Conservation (phyloP, 2,888 invertebrate genomes). For the Apantesis nais region DNA sequence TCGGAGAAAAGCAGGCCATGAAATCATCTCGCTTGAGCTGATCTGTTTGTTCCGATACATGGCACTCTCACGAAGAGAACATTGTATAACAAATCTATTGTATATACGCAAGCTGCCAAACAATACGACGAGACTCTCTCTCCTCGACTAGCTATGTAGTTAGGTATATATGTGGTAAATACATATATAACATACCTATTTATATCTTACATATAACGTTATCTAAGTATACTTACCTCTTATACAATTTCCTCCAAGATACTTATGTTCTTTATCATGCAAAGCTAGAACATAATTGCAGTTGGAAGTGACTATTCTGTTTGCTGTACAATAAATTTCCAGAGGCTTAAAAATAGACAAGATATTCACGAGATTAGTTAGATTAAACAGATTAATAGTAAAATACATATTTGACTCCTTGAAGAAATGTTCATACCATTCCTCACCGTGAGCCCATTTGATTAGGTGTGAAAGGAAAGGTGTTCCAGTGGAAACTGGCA, state of each 20-base stretch:
- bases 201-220: background rate
- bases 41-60: too few relatives aligned
- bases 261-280: constrained; percentile 86
- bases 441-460: constrained; percentile 92
- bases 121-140: too few relatives aligned
- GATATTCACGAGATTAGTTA: background rate
- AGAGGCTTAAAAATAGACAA: constrained; percentile 33
- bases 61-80: too few relatives aligned
- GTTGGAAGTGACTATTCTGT: constrained; percentile 13
- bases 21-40: too few relatives aligned
- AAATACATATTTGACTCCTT: background rate
- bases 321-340: constrained; percentile 7
- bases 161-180: too few relatives aligned
- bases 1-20: too few relatives aligned
- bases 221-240: constrained; percentile 84
- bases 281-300: constrained; percentile 26
- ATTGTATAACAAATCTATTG: too few relatives aligned
- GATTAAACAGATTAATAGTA: background rate
- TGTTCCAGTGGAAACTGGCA: constrained; percentile 93
- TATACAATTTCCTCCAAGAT: constrained; percentile 89
- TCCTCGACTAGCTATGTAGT: too few relatives aligned
- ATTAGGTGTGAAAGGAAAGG: constrained; percentile 92
- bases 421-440: constrained; percentile 78
- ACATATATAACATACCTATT: too few relatives aligned
- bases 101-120: too few relatives aligned